Percentiles rank a stretch among this genome's conserved stretches.
phyloP scores from a whole-genome alignment of 2,113 vertebrate genomes.

The Pogona vitticeps region DNA sequence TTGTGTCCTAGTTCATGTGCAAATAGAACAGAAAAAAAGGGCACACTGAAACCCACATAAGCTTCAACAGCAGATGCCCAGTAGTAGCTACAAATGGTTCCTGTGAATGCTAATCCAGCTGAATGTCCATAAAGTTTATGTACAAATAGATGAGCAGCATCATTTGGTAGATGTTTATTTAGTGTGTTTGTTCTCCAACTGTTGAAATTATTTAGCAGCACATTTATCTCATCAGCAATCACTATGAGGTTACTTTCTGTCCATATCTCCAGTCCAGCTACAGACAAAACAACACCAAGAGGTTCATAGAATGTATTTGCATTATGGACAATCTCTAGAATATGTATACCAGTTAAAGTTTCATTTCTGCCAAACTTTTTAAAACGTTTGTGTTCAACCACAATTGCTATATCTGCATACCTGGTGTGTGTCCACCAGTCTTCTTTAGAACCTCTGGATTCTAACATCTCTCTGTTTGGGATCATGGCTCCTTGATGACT shows the following conservation, averaged over 20 bases:
- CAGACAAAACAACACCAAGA: not conserved
- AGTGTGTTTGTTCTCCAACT: not conserved
- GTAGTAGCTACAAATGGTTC: not conserved
- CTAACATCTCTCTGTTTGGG: not conserved
- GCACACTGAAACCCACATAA: not conserved
- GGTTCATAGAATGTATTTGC: not conserved
- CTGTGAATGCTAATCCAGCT: not conserved
- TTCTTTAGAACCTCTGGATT: not conserved
- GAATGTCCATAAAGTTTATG: accelerated
- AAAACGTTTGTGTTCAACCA: slow-evolving; percentile 20
- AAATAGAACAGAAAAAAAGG: not conserved
- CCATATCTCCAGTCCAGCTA: slow-evolving; percentile 31
- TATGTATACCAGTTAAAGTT: not conserved
- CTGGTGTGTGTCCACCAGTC: not conserved
- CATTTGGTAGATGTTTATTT: not conserved
- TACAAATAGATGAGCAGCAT: slow-evolving; percentile 30
- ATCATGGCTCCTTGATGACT: slow-evolving; percentile 20
- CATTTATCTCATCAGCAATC: not conserved
- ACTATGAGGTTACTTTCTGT: slow-evolving; percentile 16
- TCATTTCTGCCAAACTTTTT: slow-evolving; percentile 37
- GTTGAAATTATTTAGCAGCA: not conserved
- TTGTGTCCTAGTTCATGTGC: slow-evolving; percentile 44
- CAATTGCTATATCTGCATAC: slow-evolving; percentile 39
- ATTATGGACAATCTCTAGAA: slow-evolving; percentile 19
- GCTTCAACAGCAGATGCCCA: not conserved